Base-by-base conservation (phyloP, 2,797 vertebrate genomes). In the Presbytis comata region DNA sequence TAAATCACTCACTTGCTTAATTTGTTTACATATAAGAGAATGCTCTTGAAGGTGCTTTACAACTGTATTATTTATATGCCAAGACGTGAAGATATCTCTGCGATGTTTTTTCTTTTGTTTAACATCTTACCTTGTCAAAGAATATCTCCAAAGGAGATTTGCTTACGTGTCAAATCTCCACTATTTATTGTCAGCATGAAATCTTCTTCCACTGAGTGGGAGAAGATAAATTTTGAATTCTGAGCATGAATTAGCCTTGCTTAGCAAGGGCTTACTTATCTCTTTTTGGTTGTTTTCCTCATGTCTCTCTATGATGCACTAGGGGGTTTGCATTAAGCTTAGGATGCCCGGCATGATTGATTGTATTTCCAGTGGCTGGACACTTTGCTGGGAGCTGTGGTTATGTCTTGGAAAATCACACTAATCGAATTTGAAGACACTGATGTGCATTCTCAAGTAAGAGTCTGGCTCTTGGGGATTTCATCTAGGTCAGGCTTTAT, bases 401-500 rank as follows among this genome's bases (percentile, higher is more conserved):
- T 96, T 92, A 84, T 96, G 36, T 97, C 93, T 95, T 94, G 7
- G 93, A 97, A 96, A 97, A 96, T 97, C 94, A 97, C 91, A 89
- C 75, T 96, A 97, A 97, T 97, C 6, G 36, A 96, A 94, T 95
- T 92, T 97, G 92, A 97, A 97, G 88, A 97, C 57, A 95, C 64
- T 78, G 70, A 97, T 97, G 90, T 97, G 95, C 84, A 97, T 96
- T 97, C 85, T 97, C 87, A 98, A 96, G 70, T 78, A 95, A 95
- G 90, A 97, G 33, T 28, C 36, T 89, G 79, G 79, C 93, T 97
- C 95, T 91, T 97, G 72, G 48, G 92, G 24, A 14, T 96, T 97
- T 96, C 93, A 96, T 94, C 96, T 96, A 95, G 96, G 93, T 97
- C 82, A 97, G 79, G 57, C 64, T 83, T 97, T 96, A 96, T 97